Evolutionary conservation across 2,113 vertebrate genomes (phyloP), one percentile per base, ranked within the genome.

Genomic region (Thryonomys swinderianus): DNA sequence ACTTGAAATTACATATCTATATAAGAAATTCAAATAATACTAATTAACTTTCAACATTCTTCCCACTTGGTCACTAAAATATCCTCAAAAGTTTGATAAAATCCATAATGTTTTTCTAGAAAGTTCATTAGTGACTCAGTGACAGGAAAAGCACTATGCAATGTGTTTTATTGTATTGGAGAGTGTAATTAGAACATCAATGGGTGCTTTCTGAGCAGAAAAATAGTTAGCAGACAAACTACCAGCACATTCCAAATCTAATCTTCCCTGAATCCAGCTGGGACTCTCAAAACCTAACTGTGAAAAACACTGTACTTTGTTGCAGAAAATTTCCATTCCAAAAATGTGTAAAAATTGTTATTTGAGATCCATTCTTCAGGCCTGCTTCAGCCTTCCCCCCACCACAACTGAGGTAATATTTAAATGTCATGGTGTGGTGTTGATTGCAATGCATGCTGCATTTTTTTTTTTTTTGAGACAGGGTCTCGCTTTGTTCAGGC

Each of bases 161-260:
- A 74, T 81, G 30, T 76, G 87, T 48, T 90, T 69, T 57, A 93
- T 90, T 34, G 51, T 78, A 11, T 0, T 89, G 79, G 95, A 88
- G 88, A 93, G 91, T 20, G 51, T 14, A 85, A 80, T 92, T 87
- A 57, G n/a, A 76, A 71, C 78, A 0, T 93, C 84, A 90, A 12
- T 42, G 80, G 91, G 93, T 86, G 92, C 80, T 95, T 95, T 90
- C 57, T 91, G 94, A 57, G 93, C 90, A 95, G 85, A 93, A 88
- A 42, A 51, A 95, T 45, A 96, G 82, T 88, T 89, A 97, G 91
- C 95, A 71, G 23, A 91, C 89, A 98, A 98, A 97, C 88, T 53
- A 80, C 93, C 79, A 96, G 94, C 94, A 93, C 90, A 97, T 95
- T 97, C 96, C 95, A 17, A 79, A 55, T 7, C 48, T 97, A 97